These are phyloP conservation scores for Amitus sp. DNA, from an alignment of 2,888 invertebrate genomes.

Conservation along the genomic window DNA sequence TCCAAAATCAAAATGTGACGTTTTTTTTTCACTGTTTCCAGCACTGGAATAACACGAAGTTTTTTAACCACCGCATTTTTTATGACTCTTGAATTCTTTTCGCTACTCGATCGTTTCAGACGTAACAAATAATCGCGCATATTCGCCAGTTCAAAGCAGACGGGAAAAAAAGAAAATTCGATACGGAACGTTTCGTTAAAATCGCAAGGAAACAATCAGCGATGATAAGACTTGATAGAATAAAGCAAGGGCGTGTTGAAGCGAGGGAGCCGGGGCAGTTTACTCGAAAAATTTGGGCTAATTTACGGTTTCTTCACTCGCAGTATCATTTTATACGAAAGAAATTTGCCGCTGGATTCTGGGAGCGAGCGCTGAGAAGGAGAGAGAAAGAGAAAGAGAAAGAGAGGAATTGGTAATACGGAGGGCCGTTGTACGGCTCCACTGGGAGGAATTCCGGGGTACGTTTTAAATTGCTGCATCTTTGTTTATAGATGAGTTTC, in stretches of 20 bases:
- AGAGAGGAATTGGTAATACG: conserved; percentile 63
- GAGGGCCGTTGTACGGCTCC: conserved; percentile 65
- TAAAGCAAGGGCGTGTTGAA: background rate
- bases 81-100: too few species aligned
- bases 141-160: too few species aligned
- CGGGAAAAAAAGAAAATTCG: too few species aligned
- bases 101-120: too few species aligned
- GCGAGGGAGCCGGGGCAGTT: background rate
- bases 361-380: conserved; percentile 32
- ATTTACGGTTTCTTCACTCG: conserved; percentile 42
- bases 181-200: too few species aligned
- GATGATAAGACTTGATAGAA: background rate
- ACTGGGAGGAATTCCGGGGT: conserved; percentile 66
- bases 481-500: conserved; percentile 67
- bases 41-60: too few species aligned
- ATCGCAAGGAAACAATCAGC: conserved; percentile 1
- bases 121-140: too few species aligned
- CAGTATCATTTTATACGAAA: conserved; percentile 48
- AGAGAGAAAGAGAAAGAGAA: background rate
- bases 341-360: conserved; percentile 44
- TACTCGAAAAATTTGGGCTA: conserved; percentile 16
- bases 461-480: conserved; percentile 67
- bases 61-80: too few species aligned
- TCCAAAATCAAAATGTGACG: too few species aligned
- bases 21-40: too few species aligned